These are phyloP conservation scores for Hestina assimilis DNA, from an alignment of 1,140 invertebrate species.

Conservation along the genomic window DNA sequence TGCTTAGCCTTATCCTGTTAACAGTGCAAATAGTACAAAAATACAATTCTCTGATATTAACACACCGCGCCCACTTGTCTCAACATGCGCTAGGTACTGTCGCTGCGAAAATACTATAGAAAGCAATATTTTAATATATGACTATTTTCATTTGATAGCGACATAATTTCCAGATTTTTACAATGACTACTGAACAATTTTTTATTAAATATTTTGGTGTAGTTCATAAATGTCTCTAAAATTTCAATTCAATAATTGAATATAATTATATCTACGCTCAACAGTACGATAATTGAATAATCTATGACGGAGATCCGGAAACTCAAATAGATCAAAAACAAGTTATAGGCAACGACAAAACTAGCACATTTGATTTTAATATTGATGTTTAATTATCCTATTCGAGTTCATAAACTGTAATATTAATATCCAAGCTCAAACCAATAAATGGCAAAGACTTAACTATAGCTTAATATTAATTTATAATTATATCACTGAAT, in stretches of 20 bases:
- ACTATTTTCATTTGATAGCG: too few species aligned
- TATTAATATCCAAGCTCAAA: background rate
- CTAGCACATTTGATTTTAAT: too few species aligned
- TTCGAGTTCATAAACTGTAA: background rate
- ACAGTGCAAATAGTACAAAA: constrained; percentile 35
- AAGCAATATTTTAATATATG: background rate
- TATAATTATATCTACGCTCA: too few species aligned
- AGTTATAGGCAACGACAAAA: too few species aligned
- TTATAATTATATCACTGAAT: background rate
- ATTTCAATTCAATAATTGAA: too few species aligned
- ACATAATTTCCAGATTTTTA: too few species aligned
- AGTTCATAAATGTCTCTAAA: too few species aligned
- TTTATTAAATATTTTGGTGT: too few species aligned
- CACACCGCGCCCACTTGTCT: constrained; percentile 37
- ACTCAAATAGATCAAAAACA: too few species aligned
- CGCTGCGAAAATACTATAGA: constrained; percentile 6
- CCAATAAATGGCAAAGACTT: background rate
- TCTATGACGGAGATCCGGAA: too few species aligned
- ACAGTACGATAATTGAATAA: too few species aligned
- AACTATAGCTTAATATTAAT: background rate
- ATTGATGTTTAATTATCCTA: background rate
- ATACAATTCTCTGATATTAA: constrained; percentile 30
- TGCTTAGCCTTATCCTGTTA: constrained; percentile 14
- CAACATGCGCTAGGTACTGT: constrained; percentile 36
- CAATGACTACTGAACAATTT: too few species aligned